A percentile compares a stretch with the other conserved stretches of the same genome.
phyloP scores from a whole-genome alignment of 2,113 vertebrate species.

The Daboia siamensis region DNA sequence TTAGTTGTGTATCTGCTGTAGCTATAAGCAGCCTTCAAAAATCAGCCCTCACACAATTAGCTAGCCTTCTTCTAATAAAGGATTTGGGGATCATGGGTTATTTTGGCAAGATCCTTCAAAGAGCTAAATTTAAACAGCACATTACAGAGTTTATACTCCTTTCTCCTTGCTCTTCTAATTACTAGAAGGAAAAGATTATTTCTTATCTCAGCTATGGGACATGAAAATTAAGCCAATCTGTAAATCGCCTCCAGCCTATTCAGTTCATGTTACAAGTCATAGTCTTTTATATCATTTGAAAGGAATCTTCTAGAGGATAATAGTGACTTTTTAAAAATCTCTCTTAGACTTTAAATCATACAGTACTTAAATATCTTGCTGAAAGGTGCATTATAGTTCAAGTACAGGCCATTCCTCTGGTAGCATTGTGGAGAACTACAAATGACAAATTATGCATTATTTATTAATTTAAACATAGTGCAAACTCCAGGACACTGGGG shows the following conservation, averaged over 20 bases:
- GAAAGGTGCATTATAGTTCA: constrained; percentile 19
- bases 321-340: constrained; percentile 3
- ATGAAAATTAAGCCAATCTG: constrained; percentile 27
- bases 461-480: background rate
- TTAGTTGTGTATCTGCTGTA: background rate
- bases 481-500: background rate
- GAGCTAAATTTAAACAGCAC: background rate
- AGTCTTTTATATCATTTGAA: constrained; percentile 17
- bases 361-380: background rate
- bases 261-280: constrained; percentile 6
- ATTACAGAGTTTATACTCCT: background rate
- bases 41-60: background rate
- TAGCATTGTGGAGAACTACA: background rate
- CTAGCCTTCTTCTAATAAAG: background rate
- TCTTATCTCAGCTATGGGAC: constrained; percentile 10
- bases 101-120: background rate
- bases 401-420: background rate
- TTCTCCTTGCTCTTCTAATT: background rate
- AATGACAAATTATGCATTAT: background rate
- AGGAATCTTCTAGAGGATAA: constrained; percentile 5
- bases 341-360: constrained; percentile 11
- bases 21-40: background rate
- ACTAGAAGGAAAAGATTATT: constrained; percentile 6
- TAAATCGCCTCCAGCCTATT: constrained; percentile 24
- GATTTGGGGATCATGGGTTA: background rate